Conservation (phyloP, 2,888 invertebrate species). For the Lagria hirta region DNA sequence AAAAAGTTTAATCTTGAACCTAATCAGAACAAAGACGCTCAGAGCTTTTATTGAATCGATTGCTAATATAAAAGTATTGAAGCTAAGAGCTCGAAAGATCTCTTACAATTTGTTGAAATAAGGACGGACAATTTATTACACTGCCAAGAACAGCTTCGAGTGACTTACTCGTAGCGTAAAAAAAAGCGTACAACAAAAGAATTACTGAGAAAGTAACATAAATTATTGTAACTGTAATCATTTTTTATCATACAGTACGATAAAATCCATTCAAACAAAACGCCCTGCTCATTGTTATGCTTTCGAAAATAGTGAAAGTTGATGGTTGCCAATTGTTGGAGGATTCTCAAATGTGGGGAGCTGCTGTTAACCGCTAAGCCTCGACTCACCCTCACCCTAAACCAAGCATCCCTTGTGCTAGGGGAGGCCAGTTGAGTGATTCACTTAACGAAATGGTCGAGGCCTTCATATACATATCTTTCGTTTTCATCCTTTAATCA, state of each 20-base stretch:
- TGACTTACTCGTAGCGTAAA: constrained; percentile 10
- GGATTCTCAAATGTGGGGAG: constrained; percentile 17
- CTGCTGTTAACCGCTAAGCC: constrained; percentile 24
- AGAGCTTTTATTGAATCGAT: no score
- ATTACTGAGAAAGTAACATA: constrained; percentile 3
- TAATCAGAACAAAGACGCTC: no score
- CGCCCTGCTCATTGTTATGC: constrained; percentile 16
- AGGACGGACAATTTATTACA: constrained; percentile 12
- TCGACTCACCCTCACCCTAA: constrained; percentile 23
- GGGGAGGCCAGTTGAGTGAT: constrained; percentile 38
- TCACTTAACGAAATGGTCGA: constrained; percentile 44
- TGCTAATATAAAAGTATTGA: no score
- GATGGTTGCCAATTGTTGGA: constrained; percentile 19
- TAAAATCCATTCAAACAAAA: constrained; percentile 13
- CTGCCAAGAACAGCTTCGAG: constrained; percentile 6
- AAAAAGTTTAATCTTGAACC: no score
- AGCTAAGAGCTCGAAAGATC: no score
- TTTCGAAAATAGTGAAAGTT: constrained; percentile 18
- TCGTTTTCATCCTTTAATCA: constrained; percentile 38
- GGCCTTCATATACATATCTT: constrained; percentile 39
- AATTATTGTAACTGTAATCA: constrained; percentile 9
- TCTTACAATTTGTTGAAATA: constrained; percentile 9
- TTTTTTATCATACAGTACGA: constrained; percentile 11
- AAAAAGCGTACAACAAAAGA: constrained; percentile 2
- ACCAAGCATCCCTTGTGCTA: constrained; percentile 18